Evolutionary conservation across 2,113 vertebrate genomes (phyloP).

Genomic region (Malaclemys terrapin): DNA sequence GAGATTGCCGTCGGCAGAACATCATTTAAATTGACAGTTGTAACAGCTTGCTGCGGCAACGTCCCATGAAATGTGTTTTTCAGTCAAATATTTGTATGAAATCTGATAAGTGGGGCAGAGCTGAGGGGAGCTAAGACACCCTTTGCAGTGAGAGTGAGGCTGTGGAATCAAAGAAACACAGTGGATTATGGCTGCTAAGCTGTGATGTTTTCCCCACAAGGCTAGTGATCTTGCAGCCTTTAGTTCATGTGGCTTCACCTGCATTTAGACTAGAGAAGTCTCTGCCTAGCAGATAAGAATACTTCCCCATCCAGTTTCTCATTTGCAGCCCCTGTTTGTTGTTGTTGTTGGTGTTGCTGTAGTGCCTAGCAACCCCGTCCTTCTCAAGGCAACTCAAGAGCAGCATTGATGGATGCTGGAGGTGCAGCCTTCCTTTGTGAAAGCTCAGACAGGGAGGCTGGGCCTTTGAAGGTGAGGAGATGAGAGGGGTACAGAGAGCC

Average conservation of each 20-base stretch:
- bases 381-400: neutral
- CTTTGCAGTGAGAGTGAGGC: neutral
- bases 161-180: neutral
- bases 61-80: conserved; percentile 66
- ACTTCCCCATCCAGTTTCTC: neutral
- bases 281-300: neutral
- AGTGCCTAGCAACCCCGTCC: neutral
- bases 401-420: neutral
- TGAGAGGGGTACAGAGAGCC: neutral
- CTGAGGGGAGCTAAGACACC: conserved; percentile 45
- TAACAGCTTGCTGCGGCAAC: conserved; percentile 63
- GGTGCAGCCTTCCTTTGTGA: neutral
- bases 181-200: neutral
- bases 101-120: conserved; percentile 46
- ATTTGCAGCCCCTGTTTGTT: neutral
- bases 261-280: neutral
- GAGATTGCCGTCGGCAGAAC: conserved; percentile 68
- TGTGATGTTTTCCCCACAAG: neutral
- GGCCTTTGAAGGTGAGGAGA: neutral
- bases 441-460: neutral
- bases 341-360: neutral
- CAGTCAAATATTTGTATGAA: conserved; percentile 71
- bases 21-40: conserved; percentile 64
- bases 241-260: neutral
- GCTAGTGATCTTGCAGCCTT: neutral